These are phyloP conservation scores for Diarsia brunnea DNA, from an alignment of 2,888 invertebrate species.

Conservation along the genomic window DNA sequence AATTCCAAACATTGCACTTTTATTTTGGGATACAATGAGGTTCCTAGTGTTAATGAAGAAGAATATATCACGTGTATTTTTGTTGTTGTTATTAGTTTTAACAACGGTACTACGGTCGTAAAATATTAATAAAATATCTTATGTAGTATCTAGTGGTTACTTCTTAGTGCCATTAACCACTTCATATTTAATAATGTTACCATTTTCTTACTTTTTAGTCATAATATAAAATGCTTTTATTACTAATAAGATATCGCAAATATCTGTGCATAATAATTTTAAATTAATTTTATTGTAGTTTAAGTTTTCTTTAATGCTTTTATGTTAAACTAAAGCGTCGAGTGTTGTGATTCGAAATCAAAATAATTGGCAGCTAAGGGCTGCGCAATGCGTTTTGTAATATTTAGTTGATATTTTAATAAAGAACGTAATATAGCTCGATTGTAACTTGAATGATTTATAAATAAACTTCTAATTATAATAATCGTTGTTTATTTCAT, in stretches of 20 bases:
- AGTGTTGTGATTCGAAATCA: slow-evolving; percentile 41
- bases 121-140: slow-evolving; percentile 23
- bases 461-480: slow-evolving; percentile 68
- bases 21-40: neutral
- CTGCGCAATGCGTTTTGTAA: slow-evolving; percentile 10
- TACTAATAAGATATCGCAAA: slow-evolving; percentile 69
- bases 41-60: neutral
- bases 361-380: slow-evolving; percentile 36
- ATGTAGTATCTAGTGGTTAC: slow-evolving; percentile 63
- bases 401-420: slow-evolving; percentile 41
- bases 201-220: slow-evolving; percentile 67
- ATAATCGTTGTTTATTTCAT: neutral
- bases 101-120: slow-evolving; percentile 32
- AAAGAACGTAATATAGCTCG: slow-evolving; percentile 46
- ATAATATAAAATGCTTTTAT: slow-evolving; percentile 69
- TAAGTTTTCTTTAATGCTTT: slow-evolving; percentile 57
- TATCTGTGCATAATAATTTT: slow-evolving; percentile 70
- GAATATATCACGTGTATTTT: neutral
- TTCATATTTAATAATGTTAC: slow-evolving; percentile 71
- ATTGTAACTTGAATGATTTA: slow-evolving; percentile 64
- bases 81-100: neutral
- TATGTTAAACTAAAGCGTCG: slow-evolving; percentile 39
- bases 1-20: neutral
- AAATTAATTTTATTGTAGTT: slow-evolving; percentile 49
- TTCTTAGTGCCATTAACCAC: slow-evolving; percentile 72